A percentile compares a stretch with the other conserved stretches of the same genome.
phyloP scores from a whole-genome alignment of 2,113 vertebrate species.

The Columba janthina region DNA sequence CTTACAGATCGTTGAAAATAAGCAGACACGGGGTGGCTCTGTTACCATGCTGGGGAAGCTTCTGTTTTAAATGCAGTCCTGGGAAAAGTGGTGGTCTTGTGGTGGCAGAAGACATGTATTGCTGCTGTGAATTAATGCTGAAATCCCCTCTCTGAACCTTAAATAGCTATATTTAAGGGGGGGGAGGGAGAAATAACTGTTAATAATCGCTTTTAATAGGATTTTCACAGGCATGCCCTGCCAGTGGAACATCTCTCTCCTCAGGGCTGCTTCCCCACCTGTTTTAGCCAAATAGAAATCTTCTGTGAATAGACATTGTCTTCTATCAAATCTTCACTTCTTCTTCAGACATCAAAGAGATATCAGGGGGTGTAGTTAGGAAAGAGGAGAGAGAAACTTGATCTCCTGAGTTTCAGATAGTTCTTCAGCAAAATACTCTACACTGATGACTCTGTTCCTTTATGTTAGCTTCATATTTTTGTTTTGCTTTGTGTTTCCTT shows the following conservation, averaged over 20 bases:
- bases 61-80: background rate
- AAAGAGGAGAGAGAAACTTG: background rate
- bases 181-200: background rate
- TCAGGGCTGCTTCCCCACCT: background rate
- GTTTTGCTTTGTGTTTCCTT: background rate
- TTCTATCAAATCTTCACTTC: background rate
- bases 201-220: background rate
- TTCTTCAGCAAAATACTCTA: background rate
- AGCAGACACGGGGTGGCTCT: background rate
- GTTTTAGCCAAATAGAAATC: background rate
- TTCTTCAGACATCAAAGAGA: background rate
- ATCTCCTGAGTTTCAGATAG: background rate
- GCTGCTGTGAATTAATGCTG: background rate
- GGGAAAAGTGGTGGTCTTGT: background rate
- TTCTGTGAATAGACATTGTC: background rate
- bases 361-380: background rate
- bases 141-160: background rate
- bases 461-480: background rate
- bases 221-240: background rate
- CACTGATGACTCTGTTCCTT: background rate
- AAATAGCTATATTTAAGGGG: background rate
- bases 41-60: background rate
- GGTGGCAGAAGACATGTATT: background rate
- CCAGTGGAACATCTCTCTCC: rapidly evolving
- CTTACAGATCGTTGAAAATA: background rate